Conservation (phyloP, 2,797 vertebrate species). For the Coregonus ussuriensis region DNA sequence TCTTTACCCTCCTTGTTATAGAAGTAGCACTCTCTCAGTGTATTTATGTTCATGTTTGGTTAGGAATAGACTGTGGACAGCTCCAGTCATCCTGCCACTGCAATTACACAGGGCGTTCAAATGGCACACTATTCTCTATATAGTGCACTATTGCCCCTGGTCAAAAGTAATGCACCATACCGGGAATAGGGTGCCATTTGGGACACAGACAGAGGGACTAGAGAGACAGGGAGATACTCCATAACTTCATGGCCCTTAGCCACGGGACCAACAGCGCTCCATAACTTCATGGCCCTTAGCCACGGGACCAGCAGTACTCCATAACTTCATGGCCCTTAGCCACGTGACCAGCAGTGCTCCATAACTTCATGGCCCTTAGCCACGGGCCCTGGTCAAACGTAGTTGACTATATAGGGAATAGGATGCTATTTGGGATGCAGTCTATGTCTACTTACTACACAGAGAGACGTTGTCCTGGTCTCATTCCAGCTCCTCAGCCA, state of each 20-base stretch:
- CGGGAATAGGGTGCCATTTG: no score
- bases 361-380: constrained; percentile 64
- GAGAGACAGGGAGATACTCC: no score
- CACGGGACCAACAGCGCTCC: no score
- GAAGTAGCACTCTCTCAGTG: constrained; percentile 38
- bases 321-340: constrained; percentile 68
- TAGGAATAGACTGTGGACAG: constrained; percentile 57
- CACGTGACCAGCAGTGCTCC: constrained; percentile 10
- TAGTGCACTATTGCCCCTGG: background rate
- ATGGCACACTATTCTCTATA: background rate
- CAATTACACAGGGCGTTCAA: constrained; percentile 60
- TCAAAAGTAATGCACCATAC: background rate
- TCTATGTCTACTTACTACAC: constrained; percentile 50
- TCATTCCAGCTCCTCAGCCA: constrained; percentile 49
- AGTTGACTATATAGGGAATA: background rate
- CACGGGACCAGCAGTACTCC: constrained; percentile 48
- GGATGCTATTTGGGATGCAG: background rate
- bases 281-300: constrained; percentile 64
- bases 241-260: constrained; percentile 47
- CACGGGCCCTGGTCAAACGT: constrained; percentile 21
- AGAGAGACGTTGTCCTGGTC: constrained; percentile 46
- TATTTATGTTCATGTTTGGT: constrained; percentile 54
- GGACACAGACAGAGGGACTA: no score
- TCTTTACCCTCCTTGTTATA: no score
- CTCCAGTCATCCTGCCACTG: constrained; percentile 54